A percentile compares a stretch with the other conserved stretches of the same genome.
Conservation (phyloP, 1,140 invertebrate genomes). For the Penaeus chinensis region DNA sequence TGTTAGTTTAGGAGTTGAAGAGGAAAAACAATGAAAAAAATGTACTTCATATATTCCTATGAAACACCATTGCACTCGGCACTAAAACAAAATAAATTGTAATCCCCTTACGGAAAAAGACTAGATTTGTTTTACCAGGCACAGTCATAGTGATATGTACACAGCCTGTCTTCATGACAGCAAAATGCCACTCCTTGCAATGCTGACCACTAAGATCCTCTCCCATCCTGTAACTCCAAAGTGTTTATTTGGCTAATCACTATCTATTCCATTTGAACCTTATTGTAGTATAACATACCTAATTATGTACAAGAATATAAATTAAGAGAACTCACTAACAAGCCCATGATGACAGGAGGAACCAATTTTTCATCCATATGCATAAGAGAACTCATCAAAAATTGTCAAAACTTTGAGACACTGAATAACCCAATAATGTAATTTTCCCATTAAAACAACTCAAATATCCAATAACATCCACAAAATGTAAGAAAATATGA, state of each 20-base stretch:
- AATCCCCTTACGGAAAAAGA: conserved; percentile 46
- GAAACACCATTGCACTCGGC: conserved; percentile 57
- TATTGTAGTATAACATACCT: conserved; percentile 14
- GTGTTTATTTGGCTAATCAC: no score
- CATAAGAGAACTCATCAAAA: conserved; percentile 26
- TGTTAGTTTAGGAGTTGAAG: neutral
- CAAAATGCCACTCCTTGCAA: conserved; percentile 13
- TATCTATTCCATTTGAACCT: no score
- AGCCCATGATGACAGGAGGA: conserved; percentile 9
- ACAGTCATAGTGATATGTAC: conserved; percentile 39
- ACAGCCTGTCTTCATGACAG: conserved; percentile 40
- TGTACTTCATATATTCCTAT: conserved; percentile 40
- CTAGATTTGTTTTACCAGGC: conserved; percentile 53
- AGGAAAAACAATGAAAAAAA: conserved; percentile 20
- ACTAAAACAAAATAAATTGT: conserved; percentile 40
- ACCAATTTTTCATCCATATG: neutral
- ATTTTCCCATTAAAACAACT: no score
- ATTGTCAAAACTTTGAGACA: neutral
- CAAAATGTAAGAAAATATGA: no score
- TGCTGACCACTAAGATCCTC: no score
- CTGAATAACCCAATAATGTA: no score
- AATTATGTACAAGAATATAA: conserved; percentile 51
- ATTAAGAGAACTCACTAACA: conserved; percentile 49
- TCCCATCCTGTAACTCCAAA: no score
- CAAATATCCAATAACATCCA: no score